Evolutionary conservation across 2,113 vertebrate genomes (phyloP).

Genomic region (Tragelaphus buxtoni): DNA sequence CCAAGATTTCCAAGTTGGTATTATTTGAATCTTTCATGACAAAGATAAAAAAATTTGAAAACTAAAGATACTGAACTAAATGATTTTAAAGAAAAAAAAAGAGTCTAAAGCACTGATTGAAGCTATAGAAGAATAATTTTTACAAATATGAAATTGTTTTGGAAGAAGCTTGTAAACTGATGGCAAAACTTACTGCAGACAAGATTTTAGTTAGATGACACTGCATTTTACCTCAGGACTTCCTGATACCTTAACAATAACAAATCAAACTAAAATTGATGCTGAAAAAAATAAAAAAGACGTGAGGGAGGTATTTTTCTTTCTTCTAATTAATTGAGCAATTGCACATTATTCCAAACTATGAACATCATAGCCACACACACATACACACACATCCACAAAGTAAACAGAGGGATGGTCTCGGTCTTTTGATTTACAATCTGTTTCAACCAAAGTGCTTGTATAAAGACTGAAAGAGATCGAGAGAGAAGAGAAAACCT

Average conservation of each 20-base stretch:
- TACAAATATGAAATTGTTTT: background rate
- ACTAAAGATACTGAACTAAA: background rate
- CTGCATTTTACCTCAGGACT: background rate
- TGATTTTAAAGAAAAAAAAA: background rate
- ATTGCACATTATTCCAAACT: background rate
- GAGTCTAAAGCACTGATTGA: background rate
- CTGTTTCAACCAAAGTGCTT: background rate
- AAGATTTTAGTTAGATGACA: background rate
- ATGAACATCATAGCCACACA: background rate
- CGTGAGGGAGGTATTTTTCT: background rate
- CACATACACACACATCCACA: background rate
- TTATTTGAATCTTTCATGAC: conserved; percentile 28
- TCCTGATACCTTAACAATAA: background rate
- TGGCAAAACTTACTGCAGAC: background rate
- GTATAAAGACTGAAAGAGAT: background rate
- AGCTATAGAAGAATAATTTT: background rate
- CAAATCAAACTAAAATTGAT: background rate
- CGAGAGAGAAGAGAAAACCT: background rate
- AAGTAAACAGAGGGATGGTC: background rate
- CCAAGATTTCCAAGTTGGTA: background rate
- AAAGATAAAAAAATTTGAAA: conserved; percentile 30
- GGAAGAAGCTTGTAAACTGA: background rate
- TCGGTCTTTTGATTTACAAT: background rate
- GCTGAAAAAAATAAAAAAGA: background rate
- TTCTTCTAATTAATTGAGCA: background rate